Percentiles rank a stretch among this genome's conserved stretches.
These are phyloP conservation scores for Raphicerus campestris DNA, from an alignment of 2,113 vertebrate species.

Conservation along the genomic window DNA sequence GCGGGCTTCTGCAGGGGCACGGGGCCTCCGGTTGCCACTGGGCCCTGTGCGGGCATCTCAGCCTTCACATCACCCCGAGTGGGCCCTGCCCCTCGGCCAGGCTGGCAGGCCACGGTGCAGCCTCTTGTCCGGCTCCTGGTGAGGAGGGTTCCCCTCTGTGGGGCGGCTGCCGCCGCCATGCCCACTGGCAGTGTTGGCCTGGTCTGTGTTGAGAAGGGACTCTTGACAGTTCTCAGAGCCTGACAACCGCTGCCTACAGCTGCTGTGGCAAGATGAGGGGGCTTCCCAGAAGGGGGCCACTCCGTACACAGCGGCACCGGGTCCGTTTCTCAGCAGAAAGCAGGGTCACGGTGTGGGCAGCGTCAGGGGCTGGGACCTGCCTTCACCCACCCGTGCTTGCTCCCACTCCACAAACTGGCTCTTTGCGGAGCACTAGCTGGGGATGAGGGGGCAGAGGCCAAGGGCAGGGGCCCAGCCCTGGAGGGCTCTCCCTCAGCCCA, in stretches of 20 bases:
- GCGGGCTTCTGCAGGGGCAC: rapidly evolving
- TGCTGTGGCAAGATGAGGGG: rapidly evolving
- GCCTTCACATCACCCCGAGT: rapidly evolving
- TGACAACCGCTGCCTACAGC: rapidly evolving
- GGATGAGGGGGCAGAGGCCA: neutral
- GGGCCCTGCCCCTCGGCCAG: neutral
- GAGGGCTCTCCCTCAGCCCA: neutral
- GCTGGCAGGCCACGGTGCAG: rapidly evolving
- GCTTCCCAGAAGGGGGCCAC: no score
- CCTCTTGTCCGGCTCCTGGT: neutral
- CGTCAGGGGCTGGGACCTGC: neutral
- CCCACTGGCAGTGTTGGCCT: rapidly evolving
- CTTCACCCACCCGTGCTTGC: no score
- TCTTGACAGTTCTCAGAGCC: neutral
- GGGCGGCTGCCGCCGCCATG: rapidly evolving
- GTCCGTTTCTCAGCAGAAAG: neutral
- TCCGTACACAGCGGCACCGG: rapidly evolving
- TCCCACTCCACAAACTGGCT: neutral
- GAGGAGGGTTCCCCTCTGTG: neutral
- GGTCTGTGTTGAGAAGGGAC: neutral
- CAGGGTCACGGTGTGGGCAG: neutral
- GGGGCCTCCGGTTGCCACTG: rapidly evolving
- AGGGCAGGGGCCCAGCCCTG: no score
- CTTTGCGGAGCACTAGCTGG: no score
- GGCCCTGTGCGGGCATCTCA: neutral